Conservation (phyloP, 2,888 invertebrate genomes). For the Germaria angustata region DNA sequence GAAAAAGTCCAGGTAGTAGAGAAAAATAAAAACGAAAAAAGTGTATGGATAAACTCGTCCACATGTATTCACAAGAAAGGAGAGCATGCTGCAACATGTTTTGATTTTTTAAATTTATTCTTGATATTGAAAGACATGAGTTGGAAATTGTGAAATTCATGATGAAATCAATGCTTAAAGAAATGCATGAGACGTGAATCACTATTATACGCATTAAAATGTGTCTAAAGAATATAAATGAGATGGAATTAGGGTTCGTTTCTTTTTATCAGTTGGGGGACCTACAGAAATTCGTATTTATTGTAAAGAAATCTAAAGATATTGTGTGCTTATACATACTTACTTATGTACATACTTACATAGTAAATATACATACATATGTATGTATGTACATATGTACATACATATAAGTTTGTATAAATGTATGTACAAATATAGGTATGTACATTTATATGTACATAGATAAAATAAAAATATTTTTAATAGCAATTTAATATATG, state of each 20-base stretch:
- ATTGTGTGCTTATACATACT: not conserved
- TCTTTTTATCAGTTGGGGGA: not conserved
- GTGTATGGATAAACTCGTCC: too few relatives aligned
- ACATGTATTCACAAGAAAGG: not conserved
- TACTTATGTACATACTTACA: not conserved
- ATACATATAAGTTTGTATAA: too few relatives aligned
- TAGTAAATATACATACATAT: not conserved
- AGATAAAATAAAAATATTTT: too few relatives aligned
- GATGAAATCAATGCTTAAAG: conserved; percentile 42
- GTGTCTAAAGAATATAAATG: not conserved
- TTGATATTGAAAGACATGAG: not conserved
- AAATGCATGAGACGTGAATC: conserved; percentile 45
- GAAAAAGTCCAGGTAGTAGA: conserved; percentile 26
- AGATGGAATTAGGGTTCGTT: not conserved
- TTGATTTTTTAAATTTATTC: not conserved
- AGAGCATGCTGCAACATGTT: conserved; percentile 47
- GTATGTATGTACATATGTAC: too few relatives aligned
- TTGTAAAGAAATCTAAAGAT: not conserved
- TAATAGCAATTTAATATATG: too few relatives aligned
- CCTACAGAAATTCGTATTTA: not conserved
- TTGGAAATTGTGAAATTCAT: conserved; percentile 49
- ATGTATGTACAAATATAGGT: too few relatives aligned
- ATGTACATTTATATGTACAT: too few relatives aligned
- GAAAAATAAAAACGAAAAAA: not conserved
- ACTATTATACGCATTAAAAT: conserved; percentile 12